Percentiles rank a stretch among this genome's conserved stretches.
phyloP scores from a whole-genome alignment of 2,113 vertebrate genomes.

The Pterocles orientalis region DNA sequence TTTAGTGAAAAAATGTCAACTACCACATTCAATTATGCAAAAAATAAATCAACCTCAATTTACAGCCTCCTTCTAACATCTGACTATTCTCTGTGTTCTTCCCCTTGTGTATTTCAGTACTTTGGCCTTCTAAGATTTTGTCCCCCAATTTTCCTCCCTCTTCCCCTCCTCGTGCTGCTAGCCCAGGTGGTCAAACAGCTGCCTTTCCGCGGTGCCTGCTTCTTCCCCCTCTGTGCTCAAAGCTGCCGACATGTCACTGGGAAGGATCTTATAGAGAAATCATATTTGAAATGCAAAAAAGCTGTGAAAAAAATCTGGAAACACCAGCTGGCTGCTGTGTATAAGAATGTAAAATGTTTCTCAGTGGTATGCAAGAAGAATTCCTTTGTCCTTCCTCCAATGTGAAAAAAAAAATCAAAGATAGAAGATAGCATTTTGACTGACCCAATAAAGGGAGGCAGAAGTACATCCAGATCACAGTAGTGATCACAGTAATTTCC shows the following conservation, averaged over 20 bases:
- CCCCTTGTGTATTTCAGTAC: background rate
- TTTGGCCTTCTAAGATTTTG: background rate
- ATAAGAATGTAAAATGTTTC: background rate
- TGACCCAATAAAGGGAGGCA: background rate
- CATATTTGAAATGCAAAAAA: slow-evolving; percentile 25
- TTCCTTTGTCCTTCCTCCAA: background rate
- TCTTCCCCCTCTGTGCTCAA: background rate
- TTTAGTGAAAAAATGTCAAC: background rate
- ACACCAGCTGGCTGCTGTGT: slow-evolving; percentile 6
- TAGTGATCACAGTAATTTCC: background rate
- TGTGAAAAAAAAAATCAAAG: background rate
- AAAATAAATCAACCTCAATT: background rate
- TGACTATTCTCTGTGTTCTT: background rate
- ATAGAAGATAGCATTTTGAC: background rate
- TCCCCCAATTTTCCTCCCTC: background rate
- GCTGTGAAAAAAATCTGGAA: slow-evolving; percentile 15
- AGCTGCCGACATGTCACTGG: background rate
- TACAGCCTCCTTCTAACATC: background rate
- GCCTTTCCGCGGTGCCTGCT: background rate
- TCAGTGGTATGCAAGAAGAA: background rate
- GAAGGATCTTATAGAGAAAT: background rate
- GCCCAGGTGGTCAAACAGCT: background rate
- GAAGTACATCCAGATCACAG: background rate
- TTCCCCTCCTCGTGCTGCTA: background rate
- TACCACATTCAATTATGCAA: background rate